These are phyloP conservation scores for Naso thynnoides DNA, from an alignment of 2,797 vertebrate genomes.

Conservation along the genomic window DNA sequence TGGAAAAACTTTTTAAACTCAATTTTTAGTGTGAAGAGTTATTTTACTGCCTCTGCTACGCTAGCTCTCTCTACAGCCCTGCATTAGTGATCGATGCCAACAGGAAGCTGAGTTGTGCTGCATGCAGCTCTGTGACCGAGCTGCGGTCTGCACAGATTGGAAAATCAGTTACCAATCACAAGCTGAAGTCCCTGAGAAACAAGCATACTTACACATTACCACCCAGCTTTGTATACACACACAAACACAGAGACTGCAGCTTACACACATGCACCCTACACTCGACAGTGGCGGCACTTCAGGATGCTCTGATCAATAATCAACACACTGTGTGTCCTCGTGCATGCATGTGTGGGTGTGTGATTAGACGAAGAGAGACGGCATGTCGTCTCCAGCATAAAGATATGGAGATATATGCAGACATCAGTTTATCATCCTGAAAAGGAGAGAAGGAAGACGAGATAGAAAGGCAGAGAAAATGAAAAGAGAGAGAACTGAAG, in stretches of 20 bases:
- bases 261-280: slow-evolving; percentile 12
- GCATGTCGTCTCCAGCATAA: slow-evolving; percentile 34
- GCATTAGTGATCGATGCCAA: slow-evolving; percentile 58
- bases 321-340: slow-evolving; percentile 16
- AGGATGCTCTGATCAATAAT: slow-evolving; percentile 37
- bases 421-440: slow-evolving; percentile 57
- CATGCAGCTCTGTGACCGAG: slow-evolving; percentile 61
- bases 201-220: slow-evolving; percentile 25
- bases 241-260: slow-evolving; percentile 30
- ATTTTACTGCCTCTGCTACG: slow-evolving; percentile 16
- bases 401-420: slow-evolving; percentile 64
- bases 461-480: not conserved
- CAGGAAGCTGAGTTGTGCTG: slow-evolving; percentile 66
- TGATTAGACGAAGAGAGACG: slow-evolving; percentile 22
- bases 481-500: not conserved
- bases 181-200: slow-evolving; percentile 37
- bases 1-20: slow-evolving; percentile 15
- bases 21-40: slow-evolving; percentile 10
- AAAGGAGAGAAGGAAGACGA: slow-evolving; percentile 15
- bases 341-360: slow-evolving; percentile 13
- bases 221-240: not conserved
- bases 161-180: slow-evolving; percentile 76
- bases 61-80: slow-evolving; percentile 25
- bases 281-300: slow-evolving; percentile 26
- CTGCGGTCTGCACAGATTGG: slow-evolving; percentile 59